Conservation (phyloP, 2,113 vertebrate species). For the Entomyzon cyanotis region DNA sequence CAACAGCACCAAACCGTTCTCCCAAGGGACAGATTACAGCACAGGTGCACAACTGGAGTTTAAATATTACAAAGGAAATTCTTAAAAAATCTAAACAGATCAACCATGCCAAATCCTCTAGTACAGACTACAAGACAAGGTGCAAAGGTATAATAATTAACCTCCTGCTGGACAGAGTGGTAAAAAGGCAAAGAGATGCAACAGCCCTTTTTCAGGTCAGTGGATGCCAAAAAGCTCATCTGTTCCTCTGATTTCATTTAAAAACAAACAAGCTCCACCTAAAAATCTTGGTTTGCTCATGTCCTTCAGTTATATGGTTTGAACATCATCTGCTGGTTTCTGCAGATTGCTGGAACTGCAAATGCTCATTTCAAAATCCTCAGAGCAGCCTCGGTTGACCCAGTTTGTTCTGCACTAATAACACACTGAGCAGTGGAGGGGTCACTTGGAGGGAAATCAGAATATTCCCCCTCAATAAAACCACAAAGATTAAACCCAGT, state of each 20-base stretch:
- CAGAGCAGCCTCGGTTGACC: neutral
- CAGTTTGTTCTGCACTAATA: neutral
- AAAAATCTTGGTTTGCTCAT: neutral
- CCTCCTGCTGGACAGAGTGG: neutral
- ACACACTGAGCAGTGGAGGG: neutral
- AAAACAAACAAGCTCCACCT: neutral
- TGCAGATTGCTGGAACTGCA: neutral
- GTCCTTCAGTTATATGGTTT: neutral
- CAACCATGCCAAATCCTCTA: neutral
- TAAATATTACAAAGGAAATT: neutral
- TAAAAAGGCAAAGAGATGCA: neutral
- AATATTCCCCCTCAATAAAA: neutral
- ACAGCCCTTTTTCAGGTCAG: neutral
- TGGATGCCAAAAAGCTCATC: neutral
- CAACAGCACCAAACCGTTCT: neutral
- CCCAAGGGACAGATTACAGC: neutral
- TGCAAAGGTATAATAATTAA: neutral
- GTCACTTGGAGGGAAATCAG: neutral
- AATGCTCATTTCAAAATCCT: neutral
- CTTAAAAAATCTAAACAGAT: neutral
- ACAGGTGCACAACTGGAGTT: neutral
- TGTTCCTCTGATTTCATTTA: neutral
- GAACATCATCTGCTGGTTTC: neutral
- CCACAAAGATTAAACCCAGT: neutral
- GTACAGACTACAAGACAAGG: neutral